phyloP scores from a whole-genome alignment of 1,140 invertebrate species.

The Hestina assimilis region DNA sequence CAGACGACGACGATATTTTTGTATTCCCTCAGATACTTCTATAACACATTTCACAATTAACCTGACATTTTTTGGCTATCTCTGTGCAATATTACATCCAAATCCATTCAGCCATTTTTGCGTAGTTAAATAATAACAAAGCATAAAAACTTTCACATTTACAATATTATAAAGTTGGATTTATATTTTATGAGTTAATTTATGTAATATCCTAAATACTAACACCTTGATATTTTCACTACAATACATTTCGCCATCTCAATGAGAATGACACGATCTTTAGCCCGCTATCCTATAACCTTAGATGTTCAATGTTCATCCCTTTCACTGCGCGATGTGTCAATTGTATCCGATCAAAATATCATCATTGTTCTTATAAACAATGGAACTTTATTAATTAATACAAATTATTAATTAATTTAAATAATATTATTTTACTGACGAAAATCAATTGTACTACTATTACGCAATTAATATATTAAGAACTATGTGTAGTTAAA shows the following conservation, averaged over 20 bases:
- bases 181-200: neutral
- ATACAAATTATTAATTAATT: neutral
- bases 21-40: too few relatives aligned
- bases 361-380: conserved; percentile 16
- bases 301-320: conserved; percentile 38
- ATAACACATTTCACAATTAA: too few relatives aligned
- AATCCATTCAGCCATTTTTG: too few relatives aligned
- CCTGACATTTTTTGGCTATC: too few relatives aligned
- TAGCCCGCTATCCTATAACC: conserved; percentile 42
- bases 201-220: conserved; percentile 1
- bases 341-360: conserved; percentile 18
- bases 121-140: too few relatives aligned
- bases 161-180: too few relatives aligned
- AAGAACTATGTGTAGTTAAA: too few relatives aligned
- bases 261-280: conserved; percentile 73
- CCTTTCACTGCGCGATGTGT: conserved; percentile 59
- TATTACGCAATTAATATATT: too few relatives aligned
- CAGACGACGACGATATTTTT: too few relatives aligned
- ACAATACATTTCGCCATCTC: conserved; percentile 48
- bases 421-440: neutral
- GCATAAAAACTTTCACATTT: too few relatives aligned
- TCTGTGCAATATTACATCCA: too few relatives aligned
- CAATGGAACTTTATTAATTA: neutral
- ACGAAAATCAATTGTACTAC: too few relatives aligned
- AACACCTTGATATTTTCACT: conserved; percentile 30